These are phyloP conservation scores for Herpailurus yagouaroundi DNA, from an alignment of 2,113 vertebrate genomes.

Conservation along the genomic window DNA sequence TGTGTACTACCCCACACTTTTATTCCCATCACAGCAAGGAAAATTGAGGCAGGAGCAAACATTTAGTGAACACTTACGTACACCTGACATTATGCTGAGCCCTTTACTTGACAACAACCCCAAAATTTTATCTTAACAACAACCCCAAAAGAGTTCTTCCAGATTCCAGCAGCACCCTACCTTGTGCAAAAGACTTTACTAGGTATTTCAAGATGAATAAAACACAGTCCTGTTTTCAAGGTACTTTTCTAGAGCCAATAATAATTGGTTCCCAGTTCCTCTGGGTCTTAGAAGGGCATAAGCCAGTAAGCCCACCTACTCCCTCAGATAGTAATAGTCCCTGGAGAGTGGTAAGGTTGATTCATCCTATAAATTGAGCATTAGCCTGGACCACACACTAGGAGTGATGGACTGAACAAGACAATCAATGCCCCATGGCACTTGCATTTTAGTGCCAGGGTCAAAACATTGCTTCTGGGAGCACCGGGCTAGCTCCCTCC, in stretches of 20 bases:
- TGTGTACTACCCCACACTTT: not conserved
- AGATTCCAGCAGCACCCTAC: not conserved
- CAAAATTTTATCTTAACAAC: not conserved
- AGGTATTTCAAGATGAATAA: not conserved
- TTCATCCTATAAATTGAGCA: not conserved
- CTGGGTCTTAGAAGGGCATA: not conserved
- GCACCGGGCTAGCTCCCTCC: not conserved
- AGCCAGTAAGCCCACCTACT: not conserved
- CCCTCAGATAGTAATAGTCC: not conserved
- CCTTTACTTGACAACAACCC: not conserved
- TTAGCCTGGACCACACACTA: not conserved
- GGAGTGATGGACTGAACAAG: not conserved
- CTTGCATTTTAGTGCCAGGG: not conserved
- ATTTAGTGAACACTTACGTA: not conserved
- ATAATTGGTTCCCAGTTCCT: not conserved
- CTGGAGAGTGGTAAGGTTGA: not conserved
- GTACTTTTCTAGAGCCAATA: not conserved
- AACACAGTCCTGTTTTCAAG: conserved; percentile 5
- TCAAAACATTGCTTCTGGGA: not conserved
- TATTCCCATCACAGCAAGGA: not conserved
- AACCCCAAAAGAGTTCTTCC: not conserved
- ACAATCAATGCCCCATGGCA: not conserved
- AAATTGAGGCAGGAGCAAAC: not conserved
- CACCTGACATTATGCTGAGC: not conserved
- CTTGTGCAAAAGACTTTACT: not conserved